Evolutionary conservation across 1,140 invertebrate species (phyloP), one percentile per base, ranked within the genome.

Genomic region (Pseudoatta argentina): DNA sequence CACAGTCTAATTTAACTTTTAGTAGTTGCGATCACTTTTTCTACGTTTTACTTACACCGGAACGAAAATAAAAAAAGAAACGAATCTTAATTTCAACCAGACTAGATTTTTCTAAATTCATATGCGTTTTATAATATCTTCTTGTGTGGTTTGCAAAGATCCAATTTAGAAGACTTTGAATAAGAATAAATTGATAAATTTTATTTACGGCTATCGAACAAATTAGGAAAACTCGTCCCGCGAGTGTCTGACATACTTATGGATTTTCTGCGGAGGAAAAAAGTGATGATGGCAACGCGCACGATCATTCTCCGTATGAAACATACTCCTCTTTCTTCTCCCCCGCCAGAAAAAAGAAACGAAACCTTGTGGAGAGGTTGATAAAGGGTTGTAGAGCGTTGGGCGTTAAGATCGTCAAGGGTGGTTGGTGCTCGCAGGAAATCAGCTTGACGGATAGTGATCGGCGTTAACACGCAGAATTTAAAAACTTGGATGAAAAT

Each of bases 301-400:
- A 21, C 44, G 67, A 87, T 71, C 69, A 86, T 89, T 67, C 39
- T 83, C 18, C 30, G 61, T 3, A 18, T 78, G 71, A 76, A 79
- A 87, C 72, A 57, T 81, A 86, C 75, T 89, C 76, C 57, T 48
- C 34, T 81, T 77, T 57, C 71, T 69, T 61, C 24, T 30, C n/a
- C n/a, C 51, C 73, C 39, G 1, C 12, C 30, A 53, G 44, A 16
- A 55, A 82, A 16, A 55, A 82, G 53, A 71, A 81, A 69, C 63
- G 27, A 27, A 53, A 67, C 30, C 51, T 53, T 63, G 64, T 39
- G 73, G 30, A 66, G 48, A 51, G 21, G 64, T 48, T 59, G 81
- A 67, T 24, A 39, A 59, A 63, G 77, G 77, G 76, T 27, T 59
- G 57, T 27, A 51, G 77, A 81, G 78, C 51, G 64, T 85, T 79